Evolutionary conservation across 2,113 vertebrate genomes (phyloP), one percentile per base, ranked within the genome.

Genomic region (Phoenicopterus ruber): DNA sequence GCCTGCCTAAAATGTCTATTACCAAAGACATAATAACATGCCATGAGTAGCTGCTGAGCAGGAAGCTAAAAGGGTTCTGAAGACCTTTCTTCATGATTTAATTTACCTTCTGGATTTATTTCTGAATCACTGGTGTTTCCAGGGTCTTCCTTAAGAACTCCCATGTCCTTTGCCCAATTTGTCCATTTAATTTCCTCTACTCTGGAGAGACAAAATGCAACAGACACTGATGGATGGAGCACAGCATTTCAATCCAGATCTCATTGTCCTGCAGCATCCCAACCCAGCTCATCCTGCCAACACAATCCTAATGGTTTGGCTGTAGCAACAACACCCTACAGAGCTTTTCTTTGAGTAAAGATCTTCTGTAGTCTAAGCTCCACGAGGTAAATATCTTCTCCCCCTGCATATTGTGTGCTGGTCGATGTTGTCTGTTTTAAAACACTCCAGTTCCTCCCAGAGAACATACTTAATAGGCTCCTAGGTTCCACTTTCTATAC

Each of bases 181-280:
- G 98, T 98, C 99, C 99, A 99, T 96, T 99, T 99, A 91, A 99
- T 98, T 96, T 99, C 99, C 94, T 99, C 99, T 85, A 99, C 99
- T 97, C 99, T 98, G 92, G 40, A 91, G n/a, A 93, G 44, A 94
- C 7, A 92, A 96, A 96, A 94, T 26, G 19, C 44, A 86, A 72
- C 10, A 92, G 55, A 57, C 46, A 42, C 20, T 77, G 94, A 82
- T 17, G 61, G 42, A 86, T 3, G 18, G 34, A 87, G 34, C 22
- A 62, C 82, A 91, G 57, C 73, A 70, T 40, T 81, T 69, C 78
- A 32, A 40, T 10, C 40, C 44, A 13, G 12, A 61, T 36, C 47
- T 47, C 71, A 3, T 3, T 29, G 46, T 50, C 52, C 62, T 5
- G 2, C 57, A 78, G 72, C 55, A 67, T 29, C 40, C 47, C 70